Base-by-base conservation (phyloP, 2,797 vertebrate species). In the Pangasius djambal region DNA sequence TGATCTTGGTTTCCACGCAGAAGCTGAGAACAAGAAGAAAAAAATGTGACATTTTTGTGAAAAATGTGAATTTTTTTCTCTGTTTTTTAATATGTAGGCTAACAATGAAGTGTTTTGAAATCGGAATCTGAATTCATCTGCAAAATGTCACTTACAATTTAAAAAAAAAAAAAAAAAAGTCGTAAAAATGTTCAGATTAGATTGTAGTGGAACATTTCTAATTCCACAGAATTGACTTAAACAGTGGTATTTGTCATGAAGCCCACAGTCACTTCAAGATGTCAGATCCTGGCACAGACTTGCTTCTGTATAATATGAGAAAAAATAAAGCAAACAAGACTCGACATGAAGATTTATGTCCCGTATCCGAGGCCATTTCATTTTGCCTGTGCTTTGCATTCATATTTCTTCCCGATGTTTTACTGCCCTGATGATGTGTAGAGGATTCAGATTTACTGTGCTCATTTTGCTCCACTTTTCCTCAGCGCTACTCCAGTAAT, bases 301-400 rank as follows among this genome's bases (percentile, higher is more conserved):
- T 22, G 44, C 61, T 83, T 86, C 25, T 70, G 75, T 63, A 50
- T 69, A 70, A 85, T 52, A 34, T 65, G 37, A 20, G 40, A 16
- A 75, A 72, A 63, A 86, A 63, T 2, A 3, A 86, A 82, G 1
- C 92, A 95, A 94, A 95, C 89, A 91, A 90, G 74, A 87, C 88
- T 87, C 65, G 90, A 93, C 93, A 92, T 94, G 50, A 95, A 93
- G 95, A 96, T 95, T 93, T 93, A 96, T 94, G 93, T 88, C 85
- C 4, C n/a, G 85, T 88, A 88, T 94, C 93, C 91, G 91, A 94
- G 94, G 92, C 92, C 91, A 89, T 93, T 93, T 94, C 77, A 95
- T 95, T 95, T 93, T 91, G 86, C 92, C 88, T 91, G 85, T 91
- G 65, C 90, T 94, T 95, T 93, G 91, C 94, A 95, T 95, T 95